phyloP scores from a whole-genome alignment of 1,140 invertebrate species.

The Eupristina koningsbergeri region DNA sequence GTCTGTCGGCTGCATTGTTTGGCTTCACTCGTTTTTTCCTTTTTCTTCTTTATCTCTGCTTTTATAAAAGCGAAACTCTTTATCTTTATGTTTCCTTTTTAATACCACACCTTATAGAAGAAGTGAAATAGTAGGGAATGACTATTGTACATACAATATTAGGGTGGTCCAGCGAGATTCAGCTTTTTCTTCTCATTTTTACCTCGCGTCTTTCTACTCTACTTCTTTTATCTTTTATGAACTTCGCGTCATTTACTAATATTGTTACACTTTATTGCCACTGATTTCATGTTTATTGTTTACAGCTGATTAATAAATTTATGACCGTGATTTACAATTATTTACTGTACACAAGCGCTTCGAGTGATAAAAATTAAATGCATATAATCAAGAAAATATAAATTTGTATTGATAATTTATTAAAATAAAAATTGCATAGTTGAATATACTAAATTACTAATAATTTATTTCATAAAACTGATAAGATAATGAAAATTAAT shows the following conservation, averaged over 20 bases:
- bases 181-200: not conserved
- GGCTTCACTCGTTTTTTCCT: not conserved
- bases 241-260: not conserved
- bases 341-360: not conserved
- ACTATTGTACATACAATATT: too few species aligned
- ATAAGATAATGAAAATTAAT: too few species aligned
- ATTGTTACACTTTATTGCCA: not conserved
- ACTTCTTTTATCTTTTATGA: not conserved
- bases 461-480: too few species aligned
- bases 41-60: not conserved
- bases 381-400: too few species aligned
- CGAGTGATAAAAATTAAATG: too few species aligned
- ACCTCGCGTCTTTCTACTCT: not conserved
- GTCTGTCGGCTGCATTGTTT: not conserved
- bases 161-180: slow-evolving; percentile 7
- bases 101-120: not conserved
- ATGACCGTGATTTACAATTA: slow-evolving; percentile 29
- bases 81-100: not conserved
- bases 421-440: too few species aligned
- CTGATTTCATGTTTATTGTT: not conserved
- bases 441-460: too few species aligned
- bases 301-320: not conserved
- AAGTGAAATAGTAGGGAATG: too few species aligned
- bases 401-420: too few species aligned
- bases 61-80: not conserved